Conservation (phyloP, 2,113 vertebrate species). For the Crotalus horridus region DNA sequence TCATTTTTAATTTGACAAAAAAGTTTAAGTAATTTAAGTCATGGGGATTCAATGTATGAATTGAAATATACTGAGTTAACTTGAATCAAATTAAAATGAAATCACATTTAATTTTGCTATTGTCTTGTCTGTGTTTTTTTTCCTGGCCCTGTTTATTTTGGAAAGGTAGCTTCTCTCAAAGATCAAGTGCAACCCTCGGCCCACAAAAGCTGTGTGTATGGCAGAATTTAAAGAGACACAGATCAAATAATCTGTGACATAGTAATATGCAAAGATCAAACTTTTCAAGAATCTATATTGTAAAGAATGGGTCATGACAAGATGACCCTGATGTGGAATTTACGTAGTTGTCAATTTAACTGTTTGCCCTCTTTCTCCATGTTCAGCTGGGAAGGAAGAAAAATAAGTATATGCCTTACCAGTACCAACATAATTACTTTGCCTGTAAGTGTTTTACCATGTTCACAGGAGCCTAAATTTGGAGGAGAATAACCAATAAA, state of each 20-base stretch:
- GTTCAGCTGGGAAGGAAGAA: constrained; percentile 79
- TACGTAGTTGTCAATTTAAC: not conserved
- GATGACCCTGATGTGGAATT: not conserved
- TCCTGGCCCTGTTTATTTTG: not conserved
- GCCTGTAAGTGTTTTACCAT: constrained; percentile 65
- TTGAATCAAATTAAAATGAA: not conserved
- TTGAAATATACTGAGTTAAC: too few species aligned
- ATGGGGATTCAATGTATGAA: too few species aligned
- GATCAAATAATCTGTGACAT: not conserved
- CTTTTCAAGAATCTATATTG: not conserved
- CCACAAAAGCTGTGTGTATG: not conserved
- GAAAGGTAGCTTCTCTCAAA: not conserved
- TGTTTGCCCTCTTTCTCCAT: not conserved
- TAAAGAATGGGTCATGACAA: not conserved
- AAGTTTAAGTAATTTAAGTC: too few species aligned
- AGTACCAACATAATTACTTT: constrained; percentile 81
- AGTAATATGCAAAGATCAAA: not conserved
- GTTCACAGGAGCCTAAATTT: not conserved
- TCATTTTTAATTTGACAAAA: too few species aligned
- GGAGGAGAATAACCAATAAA: not conserved
- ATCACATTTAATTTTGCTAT: not conserved
- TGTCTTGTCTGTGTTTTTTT: not conserved
- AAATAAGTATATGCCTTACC: constrained; percentile 80
- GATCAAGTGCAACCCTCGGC: not conserved
- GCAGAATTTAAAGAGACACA: not conserved